Evolutionary conservation across 1,140 invertebrate species (phyloP).

Genomic region (Zophobas atratus): DNA sequence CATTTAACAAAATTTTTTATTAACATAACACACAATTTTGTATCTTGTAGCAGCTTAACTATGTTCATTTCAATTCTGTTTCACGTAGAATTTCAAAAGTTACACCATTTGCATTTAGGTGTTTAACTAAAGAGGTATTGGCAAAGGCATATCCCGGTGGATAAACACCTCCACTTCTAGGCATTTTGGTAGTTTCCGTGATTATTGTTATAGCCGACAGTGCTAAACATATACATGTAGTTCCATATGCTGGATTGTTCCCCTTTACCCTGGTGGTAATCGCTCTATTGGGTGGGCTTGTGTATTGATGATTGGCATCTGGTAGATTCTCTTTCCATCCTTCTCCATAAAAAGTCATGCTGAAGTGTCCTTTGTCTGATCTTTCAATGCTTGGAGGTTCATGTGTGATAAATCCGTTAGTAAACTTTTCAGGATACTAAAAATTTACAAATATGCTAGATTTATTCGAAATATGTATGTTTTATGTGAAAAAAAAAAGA

Average conservation of each 20-base stretch:
- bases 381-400: constrained; percentile 78
- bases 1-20: too few species aligned
- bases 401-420: constrained; percentile 77
- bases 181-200: constrained; percentile 63
- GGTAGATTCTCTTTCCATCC: constrained; percentile 84
- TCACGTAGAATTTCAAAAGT: constrained; percentile 56
- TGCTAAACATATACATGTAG: too few species aligned
- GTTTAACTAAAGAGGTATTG: constrained; percentile 74
- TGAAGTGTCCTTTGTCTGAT: constrained; percentile 77
- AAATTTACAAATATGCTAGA: not conserved
- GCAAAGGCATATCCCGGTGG: constrained; percentile 72
- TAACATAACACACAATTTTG: too few species aligned
- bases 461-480: not conserved
- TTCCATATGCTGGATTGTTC: too few species aligned
- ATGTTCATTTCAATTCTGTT: constrained; percentile 47
- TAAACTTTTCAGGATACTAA: constrained; percentile 78
- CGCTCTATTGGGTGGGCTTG: too few species aligned
- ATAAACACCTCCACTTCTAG: too few species aligned
- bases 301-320: constrained; percentile 70
- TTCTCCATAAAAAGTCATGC: constrained; percentile 79
- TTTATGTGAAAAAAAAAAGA: constrained; percentile 7
- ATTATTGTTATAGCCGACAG: too few species aligned
- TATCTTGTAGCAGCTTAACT: too few species aligned
- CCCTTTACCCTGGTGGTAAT: too few species aligned
- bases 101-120: constrained; percentile 64